phyloP scores from a whole-genome alignment of 2,888 invertebrate genomes.

The Hypena proboscidalis region DNA sequence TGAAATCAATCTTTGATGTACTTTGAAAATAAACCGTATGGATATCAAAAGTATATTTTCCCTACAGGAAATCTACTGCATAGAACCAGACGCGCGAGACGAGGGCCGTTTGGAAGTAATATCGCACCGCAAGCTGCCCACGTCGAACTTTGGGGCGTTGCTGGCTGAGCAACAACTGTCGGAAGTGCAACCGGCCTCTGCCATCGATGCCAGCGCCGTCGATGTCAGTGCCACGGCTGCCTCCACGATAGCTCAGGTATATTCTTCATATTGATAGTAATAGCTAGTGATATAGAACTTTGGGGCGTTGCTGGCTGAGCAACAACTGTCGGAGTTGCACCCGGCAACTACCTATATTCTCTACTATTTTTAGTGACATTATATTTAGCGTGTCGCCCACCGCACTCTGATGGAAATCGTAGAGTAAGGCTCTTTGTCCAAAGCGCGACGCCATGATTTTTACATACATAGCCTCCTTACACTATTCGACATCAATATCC shows the following conservation, averaged over 20 bases:
- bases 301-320: conserved; percentile 70
- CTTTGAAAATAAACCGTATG: too few species aligned
- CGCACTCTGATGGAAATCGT: too few species aligned
- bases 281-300: conserved; percentile 66
- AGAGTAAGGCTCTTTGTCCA: too few species aligned
- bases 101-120: conserved; percentile 62
- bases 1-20: too few species aligned
- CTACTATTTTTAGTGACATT: too few species aligned
- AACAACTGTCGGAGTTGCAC: conserved; percentile 60
- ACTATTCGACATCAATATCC: too few species aligned
- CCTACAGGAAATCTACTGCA: conserved; percentile 71
- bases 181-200: conserved; percentile 49
- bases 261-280: too few species aligned
- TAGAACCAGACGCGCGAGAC: conserved; percentile 63
- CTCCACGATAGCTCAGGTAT: conserved; percentile 65
- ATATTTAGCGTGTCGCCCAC: too few species aligned
- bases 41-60: background rate
- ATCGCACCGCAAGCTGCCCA: conserved; percentile 60
- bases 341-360: conserved; percentile 22
- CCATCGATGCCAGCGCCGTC: conserved; percentile 30
- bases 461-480: too few species aligned
- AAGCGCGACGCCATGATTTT: too few species aligned
- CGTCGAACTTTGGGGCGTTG: conserved; percentile 69
- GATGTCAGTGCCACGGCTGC: conserved; percentile 45
- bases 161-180: conserved; percentile 67